Evolutionary conservation across 2,797 vertebrate species (phyloP).

Genomic region (Propithecus perrieri): DNA sequence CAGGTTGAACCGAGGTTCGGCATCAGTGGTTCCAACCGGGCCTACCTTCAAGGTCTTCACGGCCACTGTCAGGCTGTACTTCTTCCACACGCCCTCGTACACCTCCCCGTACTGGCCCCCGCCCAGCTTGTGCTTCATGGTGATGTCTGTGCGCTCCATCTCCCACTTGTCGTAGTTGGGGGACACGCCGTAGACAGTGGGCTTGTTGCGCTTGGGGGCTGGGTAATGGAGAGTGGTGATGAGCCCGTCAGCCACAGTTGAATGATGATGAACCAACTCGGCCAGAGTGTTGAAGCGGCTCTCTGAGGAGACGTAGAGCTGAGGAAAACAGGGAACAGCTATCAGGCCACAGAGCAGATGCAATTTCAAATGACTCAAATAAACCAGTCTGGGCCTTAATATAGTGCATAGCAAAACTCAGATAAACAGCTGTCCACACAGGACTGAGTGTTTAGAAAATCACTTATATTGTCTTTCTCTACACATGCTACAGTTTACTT

Average conservation of each 20-base stretch:
- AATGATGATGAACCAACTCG: slow-evolving; percentile 98
- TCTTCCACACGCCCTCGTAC: slow-evolving; percentile 99
- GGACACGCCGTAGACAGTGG: slow-evolving; percentile 97
- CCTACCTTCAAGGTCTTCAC: slow-evolving; percentile 97
- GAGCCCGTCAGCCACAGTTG: slow-evolving; percentile 96
- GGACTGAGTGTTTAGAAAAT: fast-evolving
- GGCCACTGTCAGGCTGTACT: slow-evolving; percentile 97
- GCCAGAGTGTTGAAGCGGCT: slow-evolving; percentile 98
- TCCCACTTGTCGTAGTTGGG: slow-evolving; percentile 99
- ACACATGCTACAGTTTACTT: fast-evolving
- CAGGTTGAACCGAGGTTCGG: fast-evolving
- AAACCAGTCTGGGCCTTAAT: not conserved
- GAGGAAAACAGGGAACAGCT: slow-evolving; percentile 38
- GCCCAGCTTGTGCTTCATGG: slow-evolving; percentile 98
- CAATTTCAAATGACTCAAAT: fast-evolving
- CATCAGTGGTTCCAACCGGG: fast-evolving
- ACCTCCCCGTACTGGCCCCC: slow-evolving; percentile 99
- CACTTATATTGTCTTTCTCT: not conserved
- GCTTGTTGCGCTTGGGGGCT: slow-evolving; percentile 98
- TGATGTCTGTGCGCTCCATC: slow-evolving; percentile 99
- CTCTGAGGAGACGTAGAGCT: slow-evolving; percentile 98
- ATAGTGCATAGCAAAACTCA: fast-evolving
- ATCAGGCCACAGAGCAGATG: fast-evolving
- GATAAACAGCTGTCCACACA: fast-evolving
- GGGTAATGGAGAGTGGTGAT: slow-evolving; percentile 99